Percentiles rank a stretch among this genome's conserved stretches.
Conservation (phyloP, 23 tunicate genomes). For the Trididemnum nubilum region DNA sequence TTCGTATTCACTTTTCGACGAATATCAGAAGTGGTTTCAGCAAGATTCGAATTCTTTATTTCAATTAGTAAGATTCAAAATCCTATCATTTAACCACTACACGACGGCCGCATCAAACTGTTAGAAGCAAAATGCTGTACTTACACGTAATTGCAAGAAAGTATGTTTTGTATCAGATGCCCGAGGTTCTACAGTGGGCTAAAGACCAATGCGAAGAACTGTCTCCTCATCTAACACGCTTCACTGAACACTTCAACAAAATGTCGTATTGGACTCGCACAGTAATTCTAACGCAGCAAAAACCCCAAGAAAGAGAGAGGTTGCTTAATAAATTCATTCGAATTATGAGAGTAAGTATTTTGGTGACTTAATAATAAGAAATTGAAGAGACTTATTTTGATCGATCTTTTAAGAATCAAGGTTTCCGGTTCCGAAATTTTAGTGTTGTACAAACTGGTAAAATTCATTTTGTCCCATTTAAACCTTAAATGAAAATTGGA, state of each 20-base stretch:
- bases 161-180: conserved; percentile 59
- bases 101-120: too few species aligned
- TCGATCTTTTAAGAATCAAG: background rate
- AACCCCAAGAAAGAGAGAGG: conserved; percentile 83
- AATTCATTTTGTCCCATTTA: too few species aligned
- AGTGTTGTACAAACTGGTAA: too few species aligned
- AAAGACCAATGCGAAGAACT: conserved; percentile 86
- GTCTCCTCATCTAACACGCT: conserved; percentile 77
- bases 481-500: too few species aligned
- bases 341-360: conserved; percentile 74
- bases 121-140: too few species aligned
- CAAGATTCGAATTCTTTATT: too few species aligned
- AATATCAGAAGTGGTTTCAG: too few species aligned
- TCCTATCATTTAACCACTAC: too few species aligned
- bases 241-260: conserved; percentile 91
- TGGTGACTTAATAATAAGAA: too few species aligned
- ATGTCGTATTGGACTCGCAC: conserved; percentile 93
- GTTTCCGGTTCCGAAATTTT: background rate
- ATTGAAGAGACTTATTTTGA: background rate
- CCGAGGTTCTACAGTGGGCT: conserved; percentile 90
- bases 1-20: too few species aligned
- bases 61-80: too few species aligned
- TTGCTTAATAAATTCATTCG: conserved; percentile 83
- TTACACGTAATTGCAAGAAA: background rate
- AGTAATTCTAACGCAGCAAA: conserved; percentile 65